Evolutionary conservation across 2,113 vertebrate species (phyloP).

Genomic region (Aspidoscelis tigris): DNA sequence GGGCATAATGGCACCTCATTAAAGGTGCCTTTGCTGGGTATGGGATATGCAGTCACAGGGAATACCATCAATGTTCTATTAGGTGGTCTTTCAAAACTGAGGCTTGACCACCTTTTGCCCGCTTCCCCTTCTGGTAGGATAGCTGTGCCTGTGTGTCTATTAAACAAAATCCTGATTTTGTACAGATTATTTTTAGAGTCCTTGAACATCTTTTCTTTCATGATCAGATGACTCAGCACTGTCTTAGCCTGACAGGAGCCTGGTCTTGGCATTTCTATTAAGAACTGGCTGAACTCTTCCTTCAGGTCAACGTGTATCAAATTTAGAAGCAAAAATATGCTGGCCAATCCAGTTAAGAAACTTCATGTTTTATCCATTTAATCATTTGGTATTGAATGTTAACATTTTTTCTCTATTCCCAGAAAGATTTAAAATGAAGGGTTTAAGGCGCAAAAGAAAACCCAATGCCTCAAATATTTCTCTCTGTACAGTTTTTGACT

Average conservation of each 20-base stretch:
- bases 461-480: slow-evolving; percentile 13
- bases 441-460: slow-evolving; percentile 20
- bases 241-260: slow-evolving; percentile 41
- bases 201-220: slow-evolving; percentile 48
- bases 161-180: slow-evolving; percentile 24
- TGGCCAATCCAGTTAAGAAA: slow-evolving; percentile 28
- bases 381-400: slow-evolving; percentile 12
- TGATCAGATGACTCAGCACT: slow-evolving; percentile 53
- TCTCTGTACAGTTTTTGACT: not conserved
- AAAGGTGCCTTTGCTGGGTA: no score
- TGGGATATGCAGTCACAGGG: no score
- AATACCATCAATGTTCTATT: no score
- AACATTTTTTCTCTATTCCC: not conserved
- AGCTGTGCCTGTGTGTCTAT: no score
- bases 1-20: no score
- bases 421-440: not conserved
- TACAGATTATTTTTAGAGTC: slow-evolving; percentile 16
- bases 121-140: no score
- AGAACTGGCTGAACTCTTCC: slow-evolving; percentile 26
- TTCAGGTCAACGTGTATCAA: slow-evolving; percentile 42
- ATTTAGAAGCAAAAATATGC: slow-evolving; percentile 48
- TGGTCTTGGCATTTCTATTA: slow-evolving; percentile 51
- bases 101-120: no score
- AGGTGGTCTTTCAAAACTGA: no score
- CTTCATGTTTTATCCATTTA: slow-evolving; percentile 26